These are phyloP conservation scores for Ormyrus labotus DNA, from an alignment of 2,888 invertebrate species.

Conservation along the genomic window DNA sequence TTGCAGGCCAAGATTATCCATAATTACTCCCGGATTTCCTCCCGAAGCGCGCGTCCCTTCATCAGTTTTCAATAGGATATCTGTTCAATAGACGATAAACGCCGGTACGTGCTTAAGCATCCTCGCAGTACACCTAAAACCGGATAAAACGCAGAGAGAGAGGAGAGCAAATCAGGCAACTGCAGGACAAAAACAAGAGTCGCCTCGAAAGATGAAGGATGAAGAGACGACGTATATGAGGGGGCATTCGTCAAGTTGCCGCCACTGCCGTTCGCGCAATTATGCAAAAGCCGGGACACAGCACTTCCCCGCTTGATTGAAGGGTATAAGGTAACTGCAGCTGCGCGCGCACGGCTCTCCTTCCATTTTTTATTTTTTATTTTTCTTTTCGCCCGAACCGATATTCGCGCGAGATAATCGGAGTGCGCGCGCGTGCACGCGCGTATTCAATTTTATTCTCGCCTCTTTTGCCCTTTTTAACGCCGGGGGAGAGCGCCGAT, in stretches of 20 bases:
- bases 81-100: slow-evolving; percentile 44
- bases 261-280: slow-evolving; percentile 62
- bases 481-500: background rate
- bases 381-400: slow-evolving; percentile 4
- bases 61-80: background rate
- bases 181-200: background rate
- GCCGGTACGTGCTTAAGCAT: background rate
- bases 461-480: slow-evolving; percentile 15
- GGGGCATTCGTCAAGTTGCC: slow-evolving; percentile 21
- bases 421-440: slow-evolving; percentile 48
- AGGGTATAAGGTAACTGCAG: slow-evolving; percentile 68
- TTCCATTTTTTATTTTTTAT: slow-evolving; percentile 2
- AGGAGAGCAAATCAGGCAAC: background rate
- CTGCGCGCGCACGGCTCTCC: slow-evolving; percentile 58
- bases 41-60: background rate
- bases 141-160: slow-evolving; percentile 4
- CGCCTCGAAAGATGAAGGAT: slow-evolving; percentile 37
- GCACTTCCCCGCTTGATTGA: slow-evolving; percentile 68
- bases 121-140: background rate
- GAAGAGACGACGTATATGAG: slow-evolving; percentile 47
- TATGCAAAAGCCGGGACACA: slow-evolving; percentile 68
- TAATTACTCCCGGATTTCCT: slow-evolving; percentile 22
- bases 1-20: slow-evolving; percentile 19
- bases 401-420: slow-evolving; percentile 64
- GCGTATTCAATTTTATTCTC: slow-evolving; percentile 41